phyloP scores from a whole-genome alignment of 2,113 vertebrate genomes.

The Nematolebias whitei region DNA sequence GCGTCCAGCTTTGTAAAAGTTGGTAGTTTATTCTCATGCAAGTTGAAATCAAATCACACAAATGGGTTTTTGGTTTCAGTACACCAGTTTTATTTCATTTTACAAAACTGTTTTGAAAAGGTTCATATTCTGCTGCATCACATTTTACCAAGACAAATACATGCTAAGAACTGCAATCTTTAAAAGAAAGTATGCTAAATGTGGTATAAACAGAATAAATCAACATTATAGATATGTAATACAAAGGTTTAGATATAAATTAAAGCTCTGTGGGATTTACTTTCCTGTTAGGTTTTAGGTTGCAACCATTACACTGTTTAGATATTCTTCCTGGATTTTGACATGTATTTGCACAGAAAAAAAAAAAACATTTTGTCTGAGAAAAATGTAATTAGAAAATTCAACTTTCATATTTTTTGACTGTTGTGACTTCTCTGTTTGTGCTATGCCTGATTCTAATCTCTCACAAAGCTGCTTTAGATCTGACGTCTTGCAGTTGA shows the following conservation, averaged over 20 bases:
- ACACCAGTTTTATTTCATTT: conserved; percentile 23
- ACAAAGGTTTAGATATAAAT: conserved; percentile 29
- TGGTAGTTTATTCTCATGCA: conserved; percentile 15
- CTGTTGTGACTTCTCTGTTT: conserved; percentile 4
- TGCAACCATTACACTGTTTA: conserved; percentile 14
- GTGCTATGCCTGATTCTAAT: conserved; percentile 18
- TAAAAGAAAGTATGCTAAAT: conserved; percentile 20
- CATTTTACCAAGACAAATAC: conserved; percentile 10
- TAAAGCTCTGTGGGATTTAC: neutral
- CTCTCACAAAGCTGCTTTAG: conserved; percentile 55
- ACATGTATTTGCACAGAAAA: neutral
- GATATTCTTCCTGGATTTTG: neutral
- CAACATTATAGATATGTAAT: conserved; percentile 2
- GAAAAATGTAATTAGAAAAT: conserved; percentile 42
- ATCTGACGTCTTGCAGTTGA: conserved; percentile 18
- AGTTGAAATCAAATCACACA: conserved; percentile 26
- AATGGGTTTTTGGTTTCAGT: conserved; percentile 17
- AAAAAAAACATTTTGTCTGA: conserved; percentile 19
- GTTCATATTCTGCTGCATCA: conserved; percentile 4
- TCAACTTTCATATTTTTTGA: conserved; percentile 14
- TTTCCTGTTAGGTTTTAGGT: conserved; percentile 4
- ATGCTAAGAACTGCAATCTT: neutral
- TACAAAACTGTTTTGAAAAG: conserved; percentile 10
- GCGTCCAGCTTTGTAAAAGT: conserved; percentile 32
- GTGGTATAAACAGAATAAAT: conserved; percentile 16